Evolutionary conservation across 2,113 vertebrate genomes (phyloP).

Genomic region (Xiphophorus hellerii): DNA sequence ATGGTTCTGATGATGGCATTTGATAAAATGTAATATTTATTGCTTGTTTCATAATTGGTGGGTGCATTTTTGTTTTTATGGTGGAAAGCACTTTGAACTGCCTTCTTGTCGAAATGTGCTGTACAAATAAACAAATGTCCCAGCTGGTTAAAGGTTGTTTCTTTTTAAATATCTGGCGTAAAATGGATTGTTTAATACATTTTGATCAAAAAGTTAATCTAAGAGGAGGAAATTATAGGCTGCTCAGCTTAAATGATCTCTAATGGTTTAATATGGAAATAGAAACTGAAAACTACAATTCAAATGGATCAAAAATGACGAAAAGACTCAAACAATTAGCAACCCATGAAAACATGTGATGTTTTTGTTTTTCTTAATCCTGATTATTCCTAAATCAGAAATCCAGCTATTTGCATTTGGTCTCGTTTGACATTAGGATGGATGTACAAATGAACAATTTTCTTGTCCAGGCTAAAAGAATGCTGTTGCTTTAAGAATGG

Average conservation of each 20-base stretch:
- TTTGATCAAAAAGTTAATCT: too few relatives aligned
- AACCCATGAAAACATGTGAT: neutral
- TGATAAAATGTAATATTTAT: too few relatives aligned
- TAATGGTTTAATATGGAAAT: too few relatives aligned
- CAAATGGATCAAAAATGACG: neutral
- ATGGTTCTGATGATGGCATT: too few relatives aligned
- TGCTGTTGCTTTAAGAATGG: neutral
- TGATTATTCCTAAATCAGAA: neutral
- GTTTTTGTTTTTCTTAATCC: neutral
- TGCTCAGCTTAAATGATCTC: too few relatives aligned
- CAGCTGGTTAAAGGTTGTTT: neutral
- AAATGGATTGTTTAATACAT: too few relatives aligned
- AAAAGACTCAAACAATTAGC: neutral
- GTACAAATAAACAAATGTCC: neutral
- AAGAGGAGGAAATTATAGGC: too few relatives aligned
- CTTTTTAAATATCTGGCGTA: neutral
- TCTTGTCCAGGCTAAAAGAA: neutral
- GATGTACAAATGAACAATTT: neutral
- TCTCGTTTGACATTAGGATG: neutral
- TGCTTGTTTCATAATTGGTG: too few relatives aligned
- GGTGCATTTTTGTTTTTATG: too few relatives aligned
- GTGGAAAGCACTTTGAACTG: too few relatives aligned
- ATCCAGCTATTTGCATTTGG: neutral
- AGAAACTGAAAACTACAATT: neutral
- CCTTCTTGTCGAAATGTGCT: too few relatives aligned